Evolutionary conservation across 2,797 vertebrate species (phyloP).

Genomic region (Esox lucius): DNA sequence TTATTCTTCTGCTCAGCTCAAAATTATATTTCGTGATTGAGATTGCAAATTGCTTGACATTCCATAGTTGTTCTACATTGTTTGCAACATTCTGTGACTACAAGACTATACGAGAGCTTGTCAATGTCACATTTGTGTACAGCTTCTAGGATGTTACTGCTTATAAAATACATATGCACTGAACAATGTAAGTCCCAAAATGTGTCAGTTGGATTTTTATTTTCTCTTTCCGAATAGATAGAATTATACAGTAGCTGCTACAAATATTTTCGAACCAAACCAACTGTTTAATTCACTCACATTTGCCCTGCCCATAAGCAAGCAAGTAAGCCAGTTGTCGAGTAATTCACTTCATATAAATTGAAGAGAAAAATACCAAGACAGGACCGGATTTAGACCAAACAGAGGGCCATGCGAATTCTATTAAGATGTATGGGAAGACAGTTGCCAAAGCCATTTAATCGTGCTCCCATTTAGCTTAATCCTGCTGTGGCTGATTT

Average conservation of each 20-base stretch:
- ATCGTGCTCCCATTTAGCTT: conserved; percentile 63
- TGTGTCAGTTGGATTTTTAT: neutral
- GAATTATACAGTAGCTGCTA: neutral
- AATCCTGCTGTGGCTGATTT: conserved; percentile 65
- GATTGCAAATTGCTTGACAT: neutral
- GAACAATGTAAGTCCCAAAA: neutral
- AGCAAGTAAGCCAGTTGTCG: conserved; percentile 50
- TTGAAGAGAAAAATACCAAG: conserved; percentile 43
- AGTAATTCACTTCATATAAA: conserved; percentile 63
- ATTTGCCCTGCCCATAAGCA: conserved; percentile 61
- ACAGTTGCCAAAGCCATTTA: conserved; percentile 70
- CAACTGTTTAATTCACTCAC: conserved; percentile 68
- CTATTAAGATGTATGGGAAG: conserved; percentile 69
- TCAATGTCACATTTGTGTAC: neutral
- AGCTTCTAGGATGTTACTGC: neutral
- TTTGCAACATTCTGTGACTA: neutral
- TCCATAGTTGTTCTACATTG: neutral
- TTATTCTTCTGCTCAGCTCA: conserved; percentile 12
- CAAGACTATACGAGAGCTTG: neutral
- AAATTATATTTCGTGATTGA: conserved; percentile 36
- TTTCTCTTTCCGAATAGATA: neutral
- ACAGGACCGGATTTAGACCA: conserved; percentile 47
- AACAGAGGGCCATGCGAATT: conserved; percentile 60
- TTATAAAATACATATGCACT: neutral
- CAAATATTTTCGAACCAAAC: neutral